These are phyloP conservation scores for Thripadectes ignobilis DNA, from an alignment of 2,797 vertebrate genomes.

Conservation along the genomic window DNA sequence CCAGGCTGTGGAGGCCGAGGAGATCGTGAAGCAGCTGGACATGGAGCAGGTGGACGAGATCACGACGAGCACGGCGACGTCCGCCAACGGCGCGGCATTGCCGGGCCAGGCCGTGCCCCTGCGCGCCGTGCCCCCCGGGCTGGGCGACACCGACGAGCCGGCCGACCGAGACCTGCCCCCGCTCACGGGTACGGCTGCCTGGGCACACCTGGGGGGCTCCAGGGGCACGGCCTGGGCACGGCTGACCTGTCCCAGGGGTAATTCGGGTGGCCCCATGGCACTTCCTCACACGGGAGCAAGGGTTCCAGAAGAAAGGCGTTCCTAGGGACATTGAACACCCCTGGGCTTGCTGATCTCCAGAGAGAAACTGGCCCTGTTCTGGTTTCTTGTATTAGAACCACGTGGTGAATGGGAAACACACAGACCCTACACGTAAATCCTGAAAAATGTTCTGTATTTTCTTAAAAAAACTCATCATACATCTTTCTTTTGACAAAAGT, in stretches of 20 bases:
- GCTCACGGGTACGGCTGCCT: slow-evolving; percentile 83
- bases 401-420: neutral
- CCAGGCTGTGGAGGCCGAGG: slow-evolving; percentile 93
- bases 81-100: slow-evolving; percentile 81
- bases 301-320: neutral
- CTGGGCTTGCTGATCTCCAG: neutral
- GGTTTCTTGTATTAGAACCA: neutral
- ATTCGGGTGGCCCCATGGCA: neutral
- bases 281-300: no score
- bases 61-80: slow-evolving; percentile 85
- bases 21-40: slow-evolving; percentile 96
- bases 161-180: slow-evolving; percentile 89
- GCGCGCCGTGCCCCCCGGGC: slow-evolving; percentile 68
- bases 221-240: neutral
- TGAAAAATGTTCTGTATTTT: neutral
- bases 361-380: neutral
- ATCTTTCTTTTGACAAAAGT: neutral
- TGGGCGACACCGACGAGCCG: slow-evolving; percentile 82
- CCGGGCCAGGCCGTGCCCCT: slow-evolving; percentile 77
- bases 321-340: neutral
- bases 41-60: slow-evolving; percentile 93
- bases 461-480: neutral
- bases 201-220: no score
- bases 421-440: neutral
- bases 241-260: rapidly evolving